These are phyloP conservation scores for Celastrina argiolus DNA, from an alignment of 2,888 invertebrate species.

Conservation along the genomic window DNA sequence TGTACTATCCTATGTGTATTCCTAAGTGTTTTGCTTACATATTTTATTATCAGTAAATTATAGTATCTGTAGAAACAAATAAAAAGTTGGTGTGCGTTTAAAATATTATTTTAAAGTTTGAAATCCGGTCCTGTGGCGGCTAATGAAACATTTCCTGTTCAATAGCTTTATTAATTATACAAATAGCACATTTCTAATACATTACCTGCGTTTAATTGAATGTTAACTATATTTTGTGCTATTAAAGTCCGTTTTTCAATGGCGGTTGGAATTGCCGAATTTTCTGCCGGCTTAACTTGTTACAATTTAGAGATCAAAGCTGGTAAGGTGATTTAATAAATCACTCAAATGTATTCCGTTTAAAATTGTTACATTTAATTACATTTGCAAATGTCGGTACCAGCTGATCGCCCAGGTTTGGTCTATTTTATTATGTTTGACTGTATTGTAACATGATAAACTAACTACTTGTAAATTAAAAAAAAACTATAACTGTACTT, in stretches of 20 bases:
- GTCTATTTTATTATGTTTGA: not conserved
- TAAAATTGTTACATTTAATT: constrained; percentile 2
- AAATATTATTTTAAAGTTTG: not conserved
- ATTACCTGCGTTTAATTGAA: not conserved
- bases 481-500: too few species aligned
- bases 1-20: too few species aligned
- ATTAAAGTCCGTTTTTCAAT: not conserved
- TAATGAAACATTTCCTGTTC: constrained; percentile 22
- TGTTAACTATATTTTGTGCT: not conserved
- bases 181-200: constrained; percentile 12
- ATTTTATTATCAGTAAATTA: too few species aligned
- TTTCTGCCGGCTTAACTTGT: constrained; percentile 17
- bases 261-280: not conserved
- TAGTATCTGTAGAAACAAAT: too few species aligned
- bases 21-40: too few species aligned
- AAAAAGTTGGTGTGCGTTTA: too few species aligned
- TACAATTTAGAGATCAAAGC: constrained; percentile 21
- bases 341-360: constrained; percentile 16
- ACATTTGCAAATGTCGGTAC: not conserved
- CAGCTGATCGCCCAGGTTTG: not conserved
- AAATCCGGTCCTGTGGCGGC: not conserved
- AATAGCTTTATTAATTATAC: constrained; percentile 21
- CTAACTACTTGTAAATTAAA: too few species aligned
- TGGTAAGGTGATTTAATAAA: constrained; percentile 18
- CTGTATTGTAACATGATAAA: too few species aligned